Percentiles rank a stretch among this genome's conserved stretches.
These are phyloP conservation scores for Furnarius figulus DNA, from an alignment of 2,113 vertebrate genomes.

Conservation along the genomic window DNA sequence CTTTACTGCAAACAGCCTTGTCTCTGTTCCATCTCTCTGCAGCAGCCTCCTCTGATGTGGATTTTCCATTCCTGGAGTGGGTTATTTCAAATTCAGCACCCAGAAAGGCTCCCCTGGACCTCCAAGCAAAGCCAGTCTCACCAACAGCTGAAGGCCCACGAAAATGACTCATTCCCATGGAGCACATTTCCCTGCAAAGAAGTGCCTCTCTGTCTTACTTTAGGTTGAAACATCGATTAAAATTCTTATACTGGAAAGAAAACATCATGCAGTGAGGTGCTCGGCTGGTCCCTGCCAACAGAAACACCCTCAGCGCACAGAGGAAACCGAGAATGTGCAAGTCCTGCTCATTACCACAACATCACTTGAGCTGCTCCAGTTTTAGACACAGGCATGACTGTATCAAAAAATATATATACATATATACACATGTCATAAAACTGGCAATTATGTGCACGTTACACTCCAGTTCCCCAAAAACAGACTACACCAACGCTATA, in stretches of 20 bases:
- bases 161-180: fast-evolving
- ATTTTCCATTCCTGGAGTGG: background rate
- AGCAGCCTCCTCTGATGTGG: background rate
- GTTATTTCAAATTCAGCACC: background rate
- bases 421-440: background rate
- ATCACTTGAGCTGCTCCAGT: background rate
- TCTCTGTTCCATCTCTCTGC: background rate
- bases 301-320: background rate
- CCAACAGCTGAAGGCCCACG: fast-evolving
- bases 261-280: background rate
- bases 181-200: background rate
- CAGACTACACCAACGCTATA: background rate
- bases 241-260: slow-evolving; percentile 27
- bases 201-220: background rate
- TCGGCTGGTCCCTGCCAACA: slow-evolving; percentile 19
- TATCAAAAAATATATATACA: background rate
- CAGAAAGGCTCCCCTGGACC: background rate
- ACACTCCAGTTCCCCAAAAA: background rate
- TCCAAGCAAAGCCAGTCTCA: background rate
- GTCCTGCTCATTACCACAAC: background rate
- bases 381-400: background rate
- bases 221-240: background rate
- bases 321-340: background rate
- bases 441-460: background rate
- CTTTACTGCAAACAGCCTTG: background rate